Percentiles rank a stretch among this genome's conserved stretches.
Conservation (phyloP, 2,888 invertebrate species). For the Watsonalla binaria region DNA sequence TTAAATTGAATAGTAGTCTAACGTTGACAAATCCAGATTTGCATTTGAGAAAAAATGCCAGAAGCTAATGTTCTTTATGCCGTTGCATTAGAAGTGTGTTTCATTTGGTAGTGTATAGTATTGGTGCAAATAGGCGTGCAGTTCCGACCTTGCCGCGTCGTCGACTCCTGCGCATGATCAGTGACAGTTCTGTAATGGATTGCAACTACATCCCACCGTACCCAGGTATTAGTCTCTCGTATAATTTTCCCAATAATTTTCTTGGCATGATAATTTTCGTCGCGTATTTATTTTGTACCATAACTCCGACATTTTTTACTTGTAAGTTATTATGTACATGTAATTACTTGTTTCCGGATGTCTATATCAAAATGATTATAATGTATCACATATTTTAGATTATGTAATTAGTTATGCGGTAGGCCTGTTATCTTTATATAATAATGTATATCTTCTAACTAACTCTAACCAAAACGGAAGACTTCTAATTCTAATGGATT, state of each 20-base stretch:
- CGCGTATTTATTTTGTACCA: conserved; percentile 4
- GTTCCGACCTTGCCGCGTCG: conserved; percentile 61
- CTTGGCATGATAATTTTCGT: conserved; percentile 8
- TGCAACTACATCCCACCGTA: conserved; percentile 48
- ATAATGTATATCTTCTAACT: too few species aligned
- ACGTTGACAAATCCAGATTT: conserved; percentile 27
- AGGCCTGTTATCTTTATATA: too few species aligned
- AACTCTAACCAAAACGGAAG: too few species aligned
- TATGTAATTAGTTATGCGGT: too few species aligned
- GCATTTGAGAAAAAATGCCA: conserved; percentile 24
- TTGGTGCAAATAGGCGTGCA: conserved; percentile 44
- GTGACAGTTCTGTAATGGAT: conserved; percentile 63
- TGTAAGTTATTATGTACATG: too few species aligned
- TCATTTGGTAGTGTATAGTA: conserved; percentile 20
- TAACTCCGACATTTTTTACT: too few species aligned
- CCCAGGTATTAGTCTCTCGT: conserved; percentile 44
- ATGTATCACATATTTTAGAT: too few species aligned
- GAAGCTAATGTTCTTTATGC: conserved; percentile 31
- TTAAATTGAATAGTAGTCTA: conserved; percentile 19
- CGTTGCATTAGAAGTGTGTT: conserved; percentile 34
- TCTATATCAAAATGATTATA: too few species aligned
- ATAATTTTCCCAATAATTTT: conserved; percentile 6
- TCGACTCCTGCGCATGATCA: conserved; percentile 59
- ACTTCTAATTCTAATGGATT: too few species aligned
- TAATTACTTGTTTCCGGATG: too few species aligned